Evolutionary conservation across 2,888 invertebrate genomes (phyloP).

Genomic region (Dolichopus griseipennis): DNA sequence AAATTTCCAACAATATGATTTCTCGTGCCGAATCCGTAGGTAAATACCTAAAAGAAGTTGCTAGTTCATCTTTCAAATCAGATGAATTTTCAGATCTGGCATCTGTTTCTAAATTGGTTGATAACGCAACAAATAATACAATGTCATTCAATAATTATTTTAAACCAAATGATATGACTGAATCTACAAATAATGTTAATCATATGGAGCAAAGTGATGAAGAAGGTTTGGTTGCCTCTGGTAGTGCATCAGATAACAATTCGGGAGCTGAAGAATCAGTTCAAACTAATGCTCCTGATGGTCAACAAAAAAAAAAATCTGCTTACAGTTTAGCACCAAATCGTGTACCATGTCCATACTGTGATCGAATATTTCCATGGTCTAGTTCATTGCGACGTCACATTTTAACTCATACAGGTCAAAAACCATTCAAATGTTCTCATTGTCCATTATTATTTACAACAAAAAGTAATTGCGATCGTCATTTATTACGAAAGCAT

Average conservation of each 20-base stretch:
- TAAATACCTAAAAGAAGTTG: slow-evolving; percentile 39
- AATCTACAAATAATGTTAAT: slow-evolving; percentile 27
- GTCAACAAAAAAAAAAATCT: slow-evolving; percentile 69
- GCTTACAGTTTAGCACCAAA: slow-evolving; percentile 94
- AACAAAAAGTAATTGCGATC: slow-evolving; percentile 94
- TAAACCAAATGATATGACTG: slow-evolving; percentile 40
- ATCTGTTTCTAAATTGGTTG: slow-evolving; percentile 64
- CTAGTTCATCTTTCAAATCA: slow-evolving; percentile 45
- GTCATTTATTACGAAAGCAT: slow-evolving; percentile 84
- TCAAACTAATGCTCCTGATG: slow-evolving; percentile 23
- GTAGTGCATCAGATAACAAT: slow-evolving; percentile 69
- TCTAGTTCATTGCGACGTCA: slow-evolving; percentile 90
- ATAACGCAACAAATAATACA: slow-evolving; percentile 59
- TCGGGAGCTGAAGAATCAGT: slow-evolving; percentile 67
- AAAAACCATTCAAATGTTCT: slow-evolving; percentile 92
- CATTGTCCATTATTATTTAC: slow-evolving; percentile 90
- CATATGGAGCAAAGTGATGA: slow-evolving; percentile 50
- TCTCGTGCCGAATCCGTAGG: slow-evolving; percentile 45
- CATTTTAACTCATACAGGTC: slow-evolving; percentile 85
- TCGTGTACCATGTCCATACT: slow-evolving; percentile 86
- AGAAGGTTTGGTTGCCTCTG: slow-evolving; percentile 71
- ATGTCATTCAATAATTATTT: slow-evolving; percentile 57
- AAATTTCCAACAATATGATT: slow-evolving; percentile 51
- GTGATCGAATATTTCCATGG: slow-evolving; percentile 93
- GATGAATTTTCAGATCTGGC: slow-evolving; percentile 61